A percentile compares a stretch with the other conserved stretches of the same genome.
Evolutionary conservation across 2,797 vertebrate species (phyloP).

Genomic region (Eospalax fontanierii): DNA sequence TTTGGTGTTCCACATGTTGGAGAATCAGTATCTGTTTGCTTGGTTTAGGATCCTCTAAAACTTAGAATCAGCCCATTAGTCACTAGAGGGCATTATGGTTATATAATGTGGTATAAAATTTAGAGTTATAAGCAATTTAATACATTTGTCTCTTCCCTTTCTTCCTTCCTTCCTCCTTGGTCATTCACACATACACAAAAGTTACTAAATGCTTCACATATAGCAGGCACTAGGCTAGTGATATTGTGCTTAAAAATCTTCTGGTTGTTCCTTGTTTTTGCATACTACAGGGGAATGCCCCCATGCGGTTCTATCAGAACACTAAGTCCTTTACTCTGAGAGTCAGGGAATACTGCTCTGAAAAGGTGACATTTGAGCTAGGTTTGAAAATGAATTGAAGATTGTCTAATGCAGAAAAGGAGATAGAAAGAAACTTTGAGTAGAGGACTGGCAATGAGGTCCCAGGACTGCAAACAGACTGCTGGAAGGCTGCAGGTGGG

Average conservation of each 20-base stretch:
- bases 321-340: not conserved
- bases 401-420: not conserved
- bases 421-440: not conserved
- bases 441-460: not conserved
- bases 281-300: not conserved
- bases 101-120: conserved; percentile 9
- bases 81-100: conserved; percentile 73
- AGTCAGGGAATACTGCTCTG: not conserved
- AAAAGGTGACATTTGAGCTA: not conserved
- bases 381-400: not conserved
- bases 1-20: not conserved
- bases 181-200: not conserved
- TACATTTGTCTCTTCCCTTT: no score
- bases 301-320: not conserved
- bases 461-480: no score
- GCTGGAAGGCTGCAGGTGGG: not conserved
- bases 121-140: not conserved
- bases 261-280: not conserved
- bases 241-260: not conserved
- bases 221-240: not conserved
- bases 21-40: not conserved
- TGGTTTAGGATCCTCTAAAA: not conserved
- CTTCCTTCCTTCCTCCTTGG: no score
- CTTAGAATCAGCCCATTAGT: conserved; percentile 14
- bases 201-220: not conserved